These are phyloP conservation scores for Heterochromis multidens DNA, from an alignment of 2,113 vertebrate genomes.

Conservation along the genomic window DNA sequence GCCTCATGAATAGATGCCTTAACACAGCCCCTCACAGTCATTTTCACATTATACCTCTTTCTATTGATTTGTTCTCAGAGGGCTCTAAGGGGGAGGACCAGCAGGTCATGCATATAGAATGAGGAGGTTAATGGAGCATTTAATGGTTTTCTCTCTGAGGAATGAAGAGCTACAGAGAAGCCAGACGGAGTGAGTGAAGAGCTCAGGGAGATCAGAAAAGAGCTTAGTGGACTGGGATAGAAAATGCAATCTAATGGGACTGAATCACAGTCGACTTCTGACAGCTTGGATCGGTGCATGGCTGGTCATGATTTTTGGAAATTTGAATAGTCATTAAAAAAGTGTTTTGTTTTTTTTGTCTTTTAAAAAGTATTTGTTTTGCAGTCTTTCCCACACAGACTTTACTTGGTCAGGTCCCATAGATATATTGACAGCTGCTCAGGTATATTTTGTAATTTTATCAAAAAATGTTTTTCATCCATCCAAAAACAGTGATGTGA, in stretches of 20 bases:
- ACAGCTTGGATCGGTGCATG: neutral
- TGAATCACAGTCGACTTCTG: neutral
- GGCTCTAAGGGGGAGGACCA: neutral
- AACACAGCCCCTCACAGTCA: neutral
- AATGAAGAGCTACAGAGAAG: neutral
- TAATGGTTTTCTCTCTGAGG: conserved; percentile 21
- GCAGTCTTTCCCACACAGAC: neutral
- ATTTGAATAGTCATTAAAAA: neutral
- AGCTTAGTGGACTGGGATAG: neutral
- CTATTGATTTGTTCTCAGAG: neutral
- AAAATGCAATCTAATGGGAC: neutral
- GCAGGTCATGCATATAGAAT: conserved; percentile 24
- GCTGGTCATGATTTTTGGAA: neutral
- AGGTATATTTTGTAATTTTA: neutral
- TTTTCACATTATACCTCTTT: neutral
- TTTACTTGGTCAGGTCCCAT: neutral
- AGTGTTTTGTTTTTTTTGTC: neutral
- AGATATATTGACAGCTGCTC: neutral
- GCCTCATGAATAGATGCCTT: neutral
- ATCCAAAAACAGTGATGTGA: neutral
- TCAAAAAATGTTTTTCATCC: neutral
- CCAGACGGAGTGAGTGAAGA: neutral
- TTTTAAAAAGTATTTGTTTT: neutral
- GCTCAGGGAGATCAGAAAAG: neutral
- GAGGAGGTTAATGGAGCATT: conserved; percentile 15